These are phyloP conservation scores for Xestia c-nigrum DNA, from an alignment of 2,888 invertebrate genomes.

Conservation along the genomic window DNA sequence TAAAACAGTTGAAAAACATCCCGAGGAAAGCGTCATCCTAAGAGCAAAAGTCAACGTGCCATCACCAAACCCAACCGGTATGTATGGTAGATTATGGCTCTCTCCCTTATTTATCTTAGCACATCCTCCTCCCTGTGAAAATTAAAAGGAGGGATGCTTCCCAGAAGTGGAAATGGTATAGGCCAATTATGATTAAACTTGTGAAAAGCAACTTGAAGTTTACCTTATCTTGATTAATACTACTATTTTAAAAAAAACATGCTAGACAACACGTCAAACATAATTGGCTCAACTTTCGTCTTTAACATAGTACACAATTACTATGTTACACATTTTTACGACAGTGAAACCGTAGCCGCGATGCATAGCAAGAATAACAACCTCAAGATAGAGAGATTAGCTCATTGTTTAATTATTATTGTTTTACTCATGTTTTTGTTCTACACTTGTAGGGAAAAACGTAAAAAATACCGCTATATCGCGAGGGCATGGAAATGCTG, in stretches of 20 bases:
- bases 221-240: neutral
- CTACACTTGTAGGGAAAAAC: neutral
- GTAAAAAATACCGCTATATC: neutral
- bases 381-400: conserved; percentile 51
- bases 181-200: neutral
- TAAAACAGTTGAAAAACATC: neutral
- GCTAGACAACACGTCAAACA: conserved; percentile 14
- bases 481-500: neutral
- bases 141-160: neutral
- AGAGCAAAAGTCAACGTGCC: neutral
- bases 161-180: neutral
- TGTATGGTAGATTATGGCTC: neutral
- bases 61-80: neutral
- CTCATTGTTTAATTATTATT: conserved; percentile 49
- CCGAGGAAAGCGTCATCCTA: neutral
- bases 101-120: neutral
- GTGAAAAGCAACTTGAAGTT: neutral
- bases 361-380: conserved; percentile 53
- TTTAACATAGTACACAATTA: conserved; percentile 47
- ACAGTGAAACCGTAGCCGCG: conserved; percentile 58
- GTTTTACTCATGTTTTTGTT: conserved; percentile 19
- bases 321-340: conserved; percentile 46
- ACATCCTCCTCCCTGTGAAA: no score
- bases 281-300: conserved; percentile 61
- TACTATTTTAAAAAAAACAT: conserved; percentile 13